Percentiles rank a stretch among this genome's conserved stretches.
phyloP scores from a whole-genome alignment of 2,797 vertebrate genomes.

The Enteromius mattozi region DNA sequence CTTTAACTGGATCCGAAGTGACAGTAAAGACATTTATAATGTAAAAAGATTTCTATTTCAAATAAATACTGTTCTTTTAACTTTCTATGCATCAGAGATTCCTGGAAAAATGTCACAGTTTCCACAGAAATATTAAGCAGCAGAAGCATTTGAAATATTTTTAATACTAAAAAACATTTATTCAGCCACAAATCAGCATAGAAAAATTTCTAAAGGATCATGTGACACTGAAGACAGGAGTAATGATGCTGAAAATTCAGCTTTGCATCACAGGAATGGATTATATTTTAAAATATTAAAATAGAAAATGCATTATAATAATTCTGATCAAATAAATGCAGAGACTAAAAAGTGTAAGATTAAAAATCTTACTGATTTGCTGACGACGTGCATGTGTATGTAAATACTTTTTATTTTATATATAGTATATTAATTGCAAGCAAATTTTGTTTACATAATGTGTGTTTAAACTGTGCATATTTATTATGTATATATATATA shows the following conservation, averaged over 20 bases:
- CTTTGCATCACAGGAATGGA: neutral
- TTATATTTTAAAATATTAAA: neutral
- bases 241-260: neutral
- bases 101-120: neutral
- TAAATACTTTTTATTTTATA: neutral
- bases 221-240: neutral
- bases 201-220: neutral
- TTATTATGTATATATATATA: neutral
- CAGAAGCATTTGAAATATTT: neutral
- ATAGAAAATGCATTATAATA: neutral
- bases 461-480: no score
- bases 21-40: neutral
- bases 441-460: no score
- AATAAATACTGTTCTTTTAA: neutral
- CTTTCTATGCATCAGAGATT: neutral
- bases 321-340: neutral
- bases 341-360: neutral
- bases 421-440: no score
- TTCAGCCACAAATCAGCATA: neutral
- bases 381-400: no score
- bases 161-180: neutral
- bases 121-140: neutral
- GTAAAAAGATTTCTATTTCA: neutral
- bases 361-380: neutral
- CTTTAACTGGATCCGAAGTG: neutral